Base-by-base conservation (phyloP, 1,140 invertebrate genomes). In the Dendrolimus punctatus region DNA sequence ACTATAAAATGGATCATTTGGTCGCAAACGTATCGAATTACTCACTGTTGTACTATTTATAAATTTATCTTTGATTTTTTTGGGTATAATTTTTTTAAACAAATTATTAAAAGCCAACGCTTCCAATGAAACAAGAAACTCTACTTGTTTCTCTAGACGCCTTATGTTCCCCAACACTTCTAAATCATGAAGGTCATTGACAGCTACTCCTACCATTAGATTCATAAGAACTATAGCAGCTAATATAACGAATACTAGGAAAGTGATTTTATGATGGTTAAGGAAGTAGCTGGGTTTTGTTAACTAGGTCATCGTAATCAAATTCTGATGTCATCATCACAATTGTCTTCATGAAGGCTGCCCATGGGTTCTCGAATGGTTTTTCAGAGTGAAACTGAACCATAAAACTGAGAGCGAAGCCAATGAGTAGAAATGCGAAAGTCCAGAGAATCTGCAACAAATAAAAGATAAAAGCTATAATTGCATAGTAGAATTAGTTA, bases 141-240 rank as follows among this genome's bases (percentile, higher is more conserved):
- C 80, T 2, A 86, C 80, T 66, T 88, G 87, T 46, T 87, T 84
- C 0, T 66, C 80, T 5, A 87, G 55, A 54, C 87, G 73, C 46
- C 76, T 64, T 8, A 87, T 84, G 57, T 88, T 88, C 5, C 89
- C 89, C 44, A 87, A 69, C 5, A 87, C 83, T 69, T 90, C 84
- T 49, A 91, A 76, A 55, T 88, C 88, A 65, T 89, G 89, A 37
- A 91, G 91, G 61, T 92, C 90, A 59, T 89, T 91, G 9, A 91
- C 91, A 40, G 91, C 90, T 40, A 91, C 81, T 62, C 90, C 91
- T 6, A 91, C 88, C 75, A 91, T 87, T 40, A 91, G 68, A 64
- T 91, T 91, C 88, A 91, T 91, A n/a, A 91, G 71, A 5, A 91
- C 90, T 45, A 92, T 90, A 43, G 90, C 89, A 9, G 89, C 89